Evolutionary conservation across 2,888 invertebrate species (phyloP).

Genomic region (Macroteleia sp.): DNA sequence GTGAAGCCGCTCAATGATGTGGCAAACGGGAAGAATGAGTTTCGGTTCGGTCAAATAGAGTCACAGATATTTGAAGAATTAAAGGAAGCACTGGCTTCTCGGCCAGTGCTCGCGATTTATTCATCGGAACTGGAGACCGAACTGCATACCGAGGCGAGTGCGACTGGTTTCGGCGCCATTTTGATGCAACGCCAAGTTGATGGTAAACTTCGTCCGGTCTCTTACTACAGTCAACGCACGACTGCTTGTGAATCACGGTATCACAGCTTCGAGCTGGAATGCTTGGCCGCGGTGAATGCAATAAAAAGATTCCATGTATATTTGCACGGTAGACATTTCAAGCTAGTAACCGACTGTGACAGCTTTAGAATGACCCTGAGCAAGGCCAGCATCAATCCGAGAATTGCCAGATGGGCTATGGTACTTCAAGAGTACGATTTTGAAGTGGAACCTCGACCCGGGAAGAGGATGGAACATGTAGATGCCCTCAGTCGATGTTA

Average conservation of each 20-base stretch:
- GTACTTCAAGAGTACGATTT: neutral
- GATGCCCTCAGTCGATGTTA: neutral
- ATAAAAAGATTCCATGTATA: constrained; percentile 54
- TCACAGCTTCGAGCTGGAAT: too few species aligned
- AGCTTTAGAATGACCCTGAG: neutral
- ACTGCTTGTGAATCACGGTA: neutral
- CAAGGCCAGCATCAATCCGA: neutral
- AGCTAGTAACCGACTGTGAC: constrained; percentile 41
- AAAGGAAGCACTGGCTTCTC: constrained; percentile 30
- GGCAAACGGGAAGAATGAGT: neutral
- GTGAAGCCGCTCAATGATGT: neutral
- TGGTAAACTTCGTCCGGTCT: too few species aligned
- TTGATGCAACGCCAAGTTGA: too few species aligned
- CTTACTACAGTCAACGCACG: too few species aligned
- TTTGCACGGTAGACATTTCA: neutral
- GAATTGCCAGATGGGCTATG: constrained; percentile 1
- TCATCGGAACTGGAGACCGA: too few species aligned
- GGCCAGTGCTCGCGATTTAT: too few species aligned
- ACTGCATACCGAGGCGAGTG: too few species aligned
- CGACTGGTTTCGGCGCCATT: too few species aligned
- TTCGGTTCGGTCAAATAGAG: constrained; percentile 16
- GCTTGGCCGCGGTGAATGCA: constrained; percentile 63
- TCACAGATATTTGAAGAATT: constrained; percentile 57
- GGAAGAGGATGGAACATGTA: neutral
- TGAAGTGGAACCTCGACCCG: neutral